Percentiles rank a stretch among this genome's conserved stretches.
Evolutionary conservation across 2,888 invertebrate species (phyloP).

Genomic region (Agonopterix arenella): DNA sequence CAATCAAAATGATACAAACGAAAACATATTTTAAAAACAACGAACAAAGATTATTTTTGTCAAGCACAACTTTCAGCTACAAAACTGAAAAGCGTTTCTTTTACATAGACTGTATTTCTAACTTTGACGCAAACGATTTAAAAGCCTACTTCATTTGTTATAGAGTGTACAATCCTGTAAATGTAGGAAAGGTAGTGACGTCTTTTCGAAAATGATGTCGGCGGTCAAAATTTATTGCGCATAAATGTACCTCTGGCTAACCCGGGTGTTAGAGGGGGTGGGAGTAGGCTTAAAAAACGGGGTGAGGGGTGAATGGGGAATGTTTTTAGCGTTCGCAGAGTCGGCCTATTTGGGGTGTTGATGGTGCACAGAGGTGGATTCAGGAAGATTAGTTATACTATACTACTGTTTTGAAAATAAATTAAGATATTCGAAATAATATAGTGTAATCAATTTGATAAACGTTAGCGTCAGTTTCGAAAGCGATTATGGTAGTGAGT

Average conservation of each 20-base stretch:
- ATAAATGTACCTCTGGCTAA: constrained; percentile 76
- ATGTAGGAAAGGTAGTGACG: constrained; percentile 30
- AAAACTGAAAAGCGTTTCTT: constrained; percentile 63
- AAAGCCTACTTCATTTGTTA: constrained; percentile 10
- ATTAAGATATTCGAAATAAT: too few species aligned
- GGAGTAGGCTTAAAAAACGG: constrained; percentile 75
- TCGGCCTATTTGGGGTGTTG: constrained; percentile 75
- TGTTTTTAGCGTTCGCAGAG: constrained; percentile 74
- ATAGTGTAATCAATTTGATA: too few species aligned
- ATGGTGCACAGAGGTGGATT: constrained; percentile 54
- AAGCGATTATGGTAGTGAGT: too few species aligned
- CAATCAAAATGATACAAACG: constrained; percentile 26
- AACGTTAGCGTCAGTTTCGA: too few species aligned
- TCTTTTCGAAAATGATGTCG: constrained; percentile 52
- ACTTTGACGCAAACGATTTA: constrained; percentile 14
- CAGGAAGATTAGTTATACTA: background rate
- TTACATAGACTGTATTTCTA: constrained; percentile 52
- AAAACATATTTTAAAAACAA: constrained; percentile 32
- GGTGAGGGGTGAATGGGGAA: constrained; percentile 64
- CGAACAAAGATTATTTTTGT: constrained; percentile 50
- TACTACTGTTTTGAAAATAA: too few species aligned
- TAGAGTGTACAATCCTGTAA: too few species aligned
- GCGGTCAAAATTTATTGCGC: constrained; percentile 76
- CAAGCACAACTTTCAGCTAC: constrained; percentile 40
- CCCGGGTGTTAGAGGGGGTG: constrained; percentile 70